A percentile compares a stretch with the other conserved stretches of the same genome.
phyloP scores from a whole-genome alignment of 2,113 vertebrate genomes.

The Tetrax tetrax region DNA sequence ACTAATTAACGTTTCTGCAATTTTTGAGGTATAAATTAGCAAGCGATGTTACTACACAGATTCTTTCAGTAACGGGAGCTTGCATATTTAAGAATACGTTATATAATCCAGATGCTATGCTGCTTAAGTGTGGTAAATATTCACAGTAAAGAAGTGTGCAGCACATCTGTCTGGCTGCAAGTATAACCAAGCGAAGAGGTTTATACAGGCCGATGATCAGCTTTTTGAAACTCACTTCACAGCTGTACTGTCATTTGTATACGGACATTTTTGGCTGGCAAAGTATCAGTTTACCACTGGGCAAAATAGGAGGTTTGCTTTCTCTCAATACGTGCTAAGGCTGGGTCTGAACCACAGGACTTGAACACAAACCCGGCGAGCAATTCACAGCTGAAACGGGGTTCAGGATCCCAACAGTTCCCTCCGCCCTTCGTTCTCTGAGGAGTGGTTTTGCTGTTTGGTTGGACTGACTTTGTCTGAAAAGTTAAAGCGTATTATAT shows the following conservation, averaged over 20 bases:
- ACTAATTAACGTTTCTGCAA: not conserved
- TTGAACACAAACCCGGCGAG: not conserved
- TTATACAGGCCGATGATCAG: slow-evolving; percentile 1
- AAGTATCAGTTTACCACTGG: not conserved
- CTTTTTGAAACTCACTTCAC: not conserved
- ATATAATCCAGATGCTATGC: slow-evolving; percentile 5
- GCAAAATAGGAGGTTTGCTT: not conserved
- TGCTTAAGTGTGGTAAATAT: slow-evolving; percentile 10
- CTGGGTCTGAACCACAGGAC: not conserved
- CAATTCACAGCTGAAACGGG: not conserved
- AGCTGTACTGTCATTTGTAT: not conserved
- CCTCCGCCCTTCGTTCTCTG: not conserved
- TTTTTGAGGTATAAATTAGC: slow-evolving; percentile 27
- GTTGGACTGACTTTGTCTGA: not conserved
- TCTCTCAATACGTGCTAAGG: not conserved
- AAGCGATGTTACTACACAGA: not conserved
- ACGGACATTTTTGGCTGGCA: not conserved
- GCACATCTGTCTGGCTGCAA: slow-evolving; percentile 24
- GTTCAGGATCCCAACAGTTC: not conserved
- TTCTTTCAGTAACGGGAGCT: slow-evolving; percentile 9
- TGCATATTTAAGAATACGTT: not conserved
- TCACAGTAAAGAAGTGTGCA: not conserved
- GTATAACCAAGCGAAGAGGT: not conserved
- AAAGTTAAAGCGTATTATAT: not conserved
- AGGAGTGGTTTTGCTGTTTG: not conserved